Percentiles rank a stretch among this genome's conserved stretches.
Conservation (phyloP, 2,797 vertebrate species). For the Paratrypauchen microcephalus region DNA sequence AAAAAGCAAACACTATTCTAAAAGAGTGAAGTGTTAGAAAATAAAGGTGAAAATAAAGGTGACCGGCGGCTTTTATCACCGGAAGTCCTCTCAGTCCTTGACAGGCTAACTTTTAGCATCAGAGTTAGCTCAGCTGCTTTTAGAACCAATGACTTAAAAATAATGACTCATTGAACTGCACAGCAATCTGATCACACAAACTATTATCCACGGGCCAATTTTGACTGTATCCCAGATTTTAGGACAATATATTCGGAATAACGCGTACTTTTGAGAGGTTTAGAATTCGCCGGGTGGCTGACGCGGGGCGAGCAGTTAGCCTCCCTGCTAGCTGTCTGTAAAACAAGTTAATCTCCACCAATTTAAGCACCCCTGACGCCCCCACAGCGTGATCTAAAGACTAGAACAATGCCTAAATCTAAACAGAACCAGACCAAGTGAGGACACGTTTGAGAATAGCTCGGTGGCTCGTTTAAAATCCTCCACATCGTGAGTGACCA, state of each 20-base stretch:
- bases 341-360: fast-evolving
- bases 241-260: fast-evolving
- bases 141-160: fast-evolving
- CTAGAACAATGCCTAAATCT: too few relatives aligned
- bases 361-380: fast-evolving
- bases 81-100: constrained; percentile 63
- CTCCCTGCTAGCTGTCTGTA: constrained; percentile 5
- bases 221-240: neutral
- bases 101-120: constrained; percentile 44
- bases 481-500: constrained; percentile 60
- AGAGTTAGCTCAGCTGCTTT: neutral
- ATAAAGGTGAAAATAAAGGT: neutral
- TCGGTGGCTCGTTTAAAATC: fast-evolving
- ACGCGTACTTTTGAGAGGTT: neutral
- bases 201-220: fast-evolving
- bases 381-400: fast-evolving
- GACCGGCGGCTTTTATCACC: constrained; percentile 2
- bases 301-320: constrained; percentile 15
- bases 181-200: fast-evolving
- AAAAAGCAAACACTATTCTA: neutral
- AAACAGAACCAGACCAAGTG: fast-evolving
- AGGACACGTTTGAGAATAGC: fast-evolving
- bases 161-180: fast-evolving
- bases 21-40: neutral
- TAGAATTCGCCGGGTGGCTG: constrained; percentile 5